Percentiles rank a stretch among this genome's conserved stretches.
Conservation (phyloP, 2,113 vertebrate genomes). For the Pantherophis guttatus region DNA sequence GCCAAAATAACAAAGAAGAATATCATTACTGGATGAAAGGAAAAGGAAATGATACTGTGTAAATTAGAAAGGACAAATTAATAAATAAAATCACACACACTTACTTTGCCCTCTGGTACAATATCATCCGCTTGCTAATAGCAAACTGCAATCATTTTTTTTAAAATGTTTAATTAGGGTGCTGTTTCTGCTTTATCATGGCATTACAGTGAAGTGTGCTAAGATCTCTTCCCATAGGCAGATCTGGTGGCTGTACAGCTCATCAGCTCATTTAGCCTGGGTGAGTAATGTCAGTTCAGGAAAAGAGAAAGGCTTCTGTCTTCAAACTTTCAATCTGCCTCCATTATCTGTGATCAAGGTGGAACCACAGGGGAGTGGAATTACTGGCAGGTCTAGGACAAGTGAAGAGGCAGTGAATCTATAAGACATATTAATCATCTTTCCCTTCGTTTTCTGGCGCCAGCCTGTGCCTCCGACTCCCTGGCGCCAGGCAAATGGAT, state of each 20-base stretch:
- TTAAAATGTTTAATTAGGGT: conserved; percentile 67
- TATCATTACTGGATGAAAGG: conserved; percentile 5
- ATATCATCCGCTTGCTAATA: conserved; percentile 55
- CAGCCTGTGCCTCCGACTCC: conserved; percentile 74
- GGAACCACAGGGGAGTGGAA: conserved; percentile 73
- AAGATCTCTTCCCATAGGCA: conserved; percentile 68
- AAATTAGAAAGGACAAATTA: conserved; percentile 41
- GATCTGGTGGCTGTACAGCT: conserved; percentile 67
- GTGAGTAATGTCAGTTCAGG: conserved; percentile 76
- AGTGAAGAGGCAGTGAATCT: conserved; percentile 76
- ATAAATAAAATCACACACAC: conserved; percentile 6
- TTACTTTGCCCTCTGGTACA: conserved; percentile 45
- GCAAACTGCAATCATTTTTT: conserved; percentile 39
- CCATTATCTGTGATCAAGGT: conserved; percentile 78
- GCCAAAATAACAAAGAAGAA: conserved; percentile 41
- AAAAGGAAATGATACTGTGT: conserved; percentile 26
- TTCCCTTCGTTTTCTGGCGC: conserved; percentile 77
- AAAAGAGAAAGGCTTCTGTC: conserved; percentile 71
- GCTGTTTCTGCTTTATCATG: conserved; percentile 69
- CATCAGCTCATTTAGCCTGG: conserved; percentile 76
- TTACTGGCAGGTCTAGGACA: conserved; percentile 74
- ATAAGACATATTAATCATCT: conserved; percentile 81
- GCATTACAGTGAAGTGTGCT: conserved; percentile 66
- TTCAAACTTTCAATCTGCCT: conserved; percentile 78
- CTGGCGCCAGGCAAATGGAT: conserved; percentile 75